These are phyloP conservation scores for Cosmopolites sordidus DNA, from an alignment of 2,888 invertebrate genomes.

Conservation along the genomic window DNA sequence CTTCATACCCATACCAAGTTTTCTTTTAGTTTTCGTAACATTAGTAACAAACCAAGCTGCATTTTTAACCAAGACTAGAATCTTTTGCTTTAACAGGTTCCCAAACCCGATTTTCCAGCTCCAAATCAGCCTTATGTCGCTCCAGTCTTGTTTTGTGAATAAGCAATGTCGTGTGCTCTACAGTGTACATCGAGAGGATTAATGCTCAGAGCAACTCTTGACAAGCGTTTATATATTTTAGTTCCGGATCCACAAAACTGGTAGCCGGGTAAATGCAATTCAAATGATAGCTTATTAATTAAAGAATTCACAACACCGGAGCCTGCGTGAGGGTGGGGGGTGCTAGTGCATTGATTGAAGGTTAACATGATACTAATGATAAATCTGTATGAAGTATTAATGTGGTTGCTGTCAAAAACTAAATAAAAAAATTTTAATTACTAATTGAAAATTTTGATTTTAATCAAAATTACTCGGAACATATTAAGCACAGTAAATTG, in stretches of 20 bases:
- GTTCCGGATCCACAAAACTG: constrained; percentile 34
- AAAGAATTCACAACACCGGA: no score
- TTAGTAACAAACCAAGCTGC: neutral
- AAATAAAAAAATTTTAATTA: no score
- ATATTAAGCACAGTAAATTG: no score
- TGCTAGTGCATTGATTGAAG: no score
- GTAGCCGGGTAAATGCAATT: constrained; percentile 29
- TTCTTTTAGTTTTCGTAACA: constrained; percentile 2
- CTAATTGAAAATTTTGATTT: no score
- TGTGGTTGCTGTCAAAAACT: no score
- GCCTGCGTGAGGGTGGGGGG: no score
- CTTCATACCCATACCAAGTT: constrained; percentile 1
- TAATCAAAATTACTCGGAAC: no score
- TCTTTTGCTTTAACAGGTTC: constrained; percentile 16
- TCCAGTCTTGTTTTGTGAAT: constrained; percentile 28
- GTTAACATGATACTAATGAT: neutral
- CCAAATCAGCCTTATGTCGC: constrained; percentile 40
- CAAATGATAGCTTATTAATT: constrained; percentile 28
- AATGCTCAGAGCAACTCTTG: constrained; percentile 38
- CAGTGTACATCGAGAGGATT: constrained; percentile 38
- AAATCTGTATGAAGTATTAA: no score
- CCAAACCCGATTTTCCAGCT: constrained; percentile 37
- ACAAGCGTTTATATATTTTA: constrained; percentile 33
- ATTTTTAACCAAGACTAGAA: neutral
- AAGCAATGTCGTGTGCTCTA: constrained; percentile 39